Conservation (phyloP, 2,888 invertebrate genomes). For the Blastobasis adustella region DNA sequence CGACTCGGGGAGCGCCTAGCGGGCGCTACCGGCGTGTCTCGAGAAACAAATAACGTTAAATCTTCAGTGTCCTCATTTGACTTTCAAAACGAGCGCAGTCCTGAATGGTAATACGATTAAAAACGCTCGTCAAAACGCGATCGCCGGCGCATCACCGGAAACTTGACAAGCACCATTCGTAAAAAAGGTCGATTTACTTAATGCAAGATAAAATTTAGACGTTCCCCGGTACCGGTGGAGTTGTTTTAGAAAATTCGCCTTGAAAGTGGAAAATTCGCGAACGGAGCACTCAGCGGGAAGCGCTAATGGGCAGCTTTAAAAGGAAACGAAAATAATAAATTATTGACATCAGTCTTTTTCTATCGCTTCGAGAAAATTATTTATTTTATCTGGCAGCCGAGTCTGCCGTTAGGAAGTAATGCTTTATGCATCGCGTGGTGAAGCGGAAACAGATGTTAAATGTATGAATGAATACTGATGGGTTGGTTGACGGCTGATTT, state of each 20-base stretch:
- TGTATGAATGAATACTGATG: constrained; percentile 39
- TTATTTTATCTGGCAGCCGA: constrained; percentile 36
- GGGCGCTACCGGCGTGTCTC: too few species aligned
- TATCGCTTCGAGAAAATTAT: constrained; percentile 45
- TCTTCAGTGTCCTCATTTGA: neutral
- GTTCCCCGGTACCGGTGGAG: constrained; percentile 34
- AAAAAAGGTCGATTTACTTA: constrained; percentile 37
- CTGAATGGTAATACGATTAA: constrained; percentile 1
- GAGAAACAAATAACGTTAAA: neutral
- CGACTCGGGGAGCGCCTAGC: too few species aligned
- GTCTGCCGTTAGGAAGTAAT: constrained; percentile 32
- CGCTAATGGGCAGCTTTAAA: constrained; percentile 61
- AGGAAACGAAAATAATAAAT: constrained; percentile 66
- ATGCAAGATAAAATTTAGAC: constrained; percentile 45
- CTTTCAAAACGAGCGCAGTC: neutral
- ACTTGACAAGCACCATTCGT: constrained; percentile 39
- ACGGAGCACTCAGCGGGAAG: constrained; percentile 43
- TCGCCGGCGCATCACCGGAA: constrained; percentile 15
- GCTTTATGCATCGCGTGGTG: constrained; percentile 46
- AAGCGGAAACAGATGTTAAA: constrained; percentile 47
- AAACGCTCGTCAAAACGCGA: neutral
- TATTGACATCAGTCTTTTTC: constrained; percentile 57
- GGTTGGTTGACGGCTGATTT: constrained; percentile 27
- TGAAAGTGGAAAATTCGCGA: constrained; percentile 44
- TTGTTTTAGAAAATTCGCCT: constrained; percentile 44